Percentiles rank a stretch among this genome's conserved stretches.
Conservation (phyloP, 2,113 vertebrate species). For the Notarius lentiginosus region DNA sequence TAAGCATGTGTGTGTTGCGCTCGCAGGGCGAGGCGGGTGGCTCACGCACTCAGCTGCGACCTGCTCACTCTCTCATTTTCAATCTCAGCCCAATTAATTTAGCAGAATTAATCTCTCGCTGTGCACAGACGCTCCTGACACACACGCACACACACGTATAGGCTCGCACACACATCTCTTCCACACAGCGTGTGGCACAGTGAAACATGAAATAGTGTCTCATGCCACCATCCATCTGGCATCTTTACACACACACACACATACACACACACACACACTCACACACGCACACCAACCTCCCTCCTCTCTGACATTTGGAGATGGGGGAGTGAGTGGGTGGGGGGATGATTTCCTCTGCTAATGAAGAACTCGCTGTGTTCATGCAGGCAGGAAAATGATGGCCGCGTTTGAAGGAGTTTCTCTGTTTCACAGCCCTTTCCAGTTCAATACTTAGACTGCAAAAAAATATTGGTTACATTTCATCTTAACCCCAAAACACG, state of each 20-base stretch:
- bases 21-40: slow-evolving; percentile 48
- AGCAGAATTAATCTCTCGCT: slow-evolving; percentile 61
- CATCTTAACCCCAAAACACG: not conserved
- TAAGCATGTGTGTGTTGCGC: slow-evolving; percentile 47
- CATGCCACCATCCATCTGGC: slow-evolving; percentile 71
- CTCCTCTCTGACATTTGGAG: slow-evolving; percentile 56
- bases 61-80: slow-evolving; percentile 59
- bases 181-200: slow-evolving; percentile 63
- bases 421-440: slow-evolving; percentile 17
- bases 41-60: slow-evolving; percentile 55
- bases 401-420: slow-evolving; percentile 36
- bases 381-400: slow-evolving; percentile 46
- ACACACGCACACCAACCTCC: slow-evolving; percentile 38
- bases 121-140: slow-evolving; percentile 52
- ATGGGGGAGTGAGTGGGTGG: slow-evolving; percentile 48
- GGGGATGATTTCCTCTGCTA: slow-evolving; percentile 57
- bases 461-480: slow-evolving; percentile 21
- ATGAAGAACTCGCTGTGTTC: slow-evolving; percentile 57
- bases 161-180: slow-evolving; percentile 39
- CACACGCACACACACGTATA: slow-evolving; percentile 51
- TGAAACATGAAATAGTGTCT: slow-evolving; percentile 76
- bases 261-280: slow-evolving; percentile 30
- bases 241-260: slow-evolving; percentile 48
- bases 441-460: slow-evolving; percentile 27
- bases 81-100: slow-evolving; percentile 65